These are phyloP conservation scores for Papilio polytes DNA, from an alignment of 1,140 invertebrate genomes.

Conservation along the genomic window DNA sequence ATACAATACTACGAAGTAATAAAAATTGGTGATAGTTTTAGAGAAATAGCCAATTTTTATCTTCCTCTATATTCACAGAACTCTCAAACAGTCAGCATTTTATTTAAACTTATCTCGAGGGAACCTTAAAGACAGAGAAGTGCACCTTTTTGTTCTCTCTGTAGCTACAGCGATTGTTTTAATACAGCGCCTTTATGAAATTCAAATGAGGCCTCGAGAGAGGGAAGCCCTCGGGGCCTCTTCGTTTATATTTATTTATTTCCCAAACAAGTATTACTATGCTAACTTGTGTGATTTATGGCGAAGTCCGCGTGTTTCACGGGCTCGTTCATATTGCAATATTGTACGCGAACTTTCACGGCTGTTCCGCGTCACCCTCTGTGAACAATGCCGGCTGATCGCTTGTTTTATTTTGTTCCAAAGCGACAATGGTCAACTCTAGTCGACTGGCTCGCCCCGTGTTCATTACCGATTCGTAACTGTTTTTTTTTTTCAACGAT, in stretches of 20 bases:
- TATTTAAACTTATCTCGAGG: constrained; percentile 12
- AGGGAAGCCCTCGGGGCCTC: constrained; percentile 44
- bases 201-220: constrained; percentile 57
- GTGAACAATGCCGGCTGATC: constrained; percentile 48
- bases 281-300: constrained; percentile 70
- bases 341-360: constrained; percentile 57
- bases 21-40: background rate
- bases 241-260: constrained; percentile 65
- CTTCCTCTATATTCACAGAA: background rate
- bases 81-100: background rate
- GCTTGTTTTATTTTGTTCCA: constrained; percentile 65
- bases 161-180: constrained; percentile 55
- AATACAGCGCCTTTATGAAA: constrained; percentile 69
- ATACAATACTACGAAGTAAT: background rate
- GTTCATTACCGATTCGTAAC: constrained; percentile 62
- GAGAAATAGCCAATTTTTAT: background rate
- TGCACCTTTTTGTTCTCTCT: constrained; percentile 41
- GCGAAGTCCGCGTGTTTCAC: constrained; percentile 49
- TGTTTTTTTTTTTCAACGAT: constrained; percentile 50
- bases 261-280: constrained; percentile 66
- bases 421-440: constrained; percentile 54
- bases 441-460: constrained; percentile 51
- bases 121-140: constrained; percentile 18
- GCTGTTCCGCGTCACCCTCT: constrained; percentile 47
- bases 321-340: constrained; percentile 67